Evolutionary conservation across 2,113 vertebrate species (phyloP).

Genomic region (Passer montanus): DNA sequence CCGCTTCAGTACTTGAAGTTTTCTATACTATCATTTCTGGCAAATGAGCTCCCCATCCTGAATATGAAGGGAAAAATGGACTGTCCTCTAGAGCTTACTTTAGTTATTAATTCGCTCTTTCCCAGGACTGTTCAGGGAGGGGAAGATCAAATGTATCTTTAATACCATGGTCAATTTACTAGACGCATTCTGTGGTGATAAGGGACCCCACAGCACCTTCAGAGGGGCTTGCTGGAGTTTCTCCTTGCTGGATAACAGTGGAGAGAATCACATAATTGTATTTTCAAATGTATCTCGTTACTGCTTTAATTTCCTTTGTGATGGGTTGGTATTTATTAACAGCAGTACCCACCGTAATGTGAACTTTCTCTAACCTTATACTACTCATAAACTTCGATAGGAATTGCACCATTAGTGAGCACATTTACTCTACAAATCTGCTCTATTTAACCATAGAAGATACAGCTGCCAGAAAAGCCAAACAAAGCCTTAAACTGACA

Average conservation of each 20-base stretch:
- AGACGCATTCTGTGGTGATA: background rate
- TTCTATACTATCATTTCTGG: background rate
- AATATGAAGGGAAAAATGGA: background rate
- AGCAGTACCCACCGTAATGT: background rate
- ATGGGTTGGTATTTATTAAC: background rate
- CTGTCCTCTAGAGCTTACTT: background rate
- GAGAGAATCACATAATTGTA: background rate
- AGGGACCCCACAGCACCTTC: background rate
- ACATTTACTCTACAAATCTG: background rate
- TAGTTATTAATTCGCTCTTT: background rate
- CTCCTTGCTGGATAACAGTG: background rate
- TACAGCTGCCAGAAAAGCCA: background rate
- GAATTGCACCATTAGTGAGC: background rate
- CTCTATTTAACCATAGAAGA: background rate
- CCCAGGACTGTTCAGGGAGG: background rate
- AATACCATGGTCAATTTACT: background rate
- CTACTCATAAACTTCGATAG: background rate
- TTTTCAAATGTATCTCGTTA: background rate
- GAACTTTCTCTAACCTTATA: background rate
- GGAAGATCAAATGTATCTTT: background rate
- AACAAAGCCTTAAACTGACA: background rate
- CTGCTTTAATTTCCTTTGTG: background rate
- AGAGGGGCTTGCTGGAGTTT: background rate
- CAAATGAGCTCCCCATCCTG: background rate
- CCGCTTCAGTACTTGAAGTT: background rate